Base-by-base conservation (phyloP, 2,888 invertebrate genomes). In the Schrankia costaestrigalis region DNA sequence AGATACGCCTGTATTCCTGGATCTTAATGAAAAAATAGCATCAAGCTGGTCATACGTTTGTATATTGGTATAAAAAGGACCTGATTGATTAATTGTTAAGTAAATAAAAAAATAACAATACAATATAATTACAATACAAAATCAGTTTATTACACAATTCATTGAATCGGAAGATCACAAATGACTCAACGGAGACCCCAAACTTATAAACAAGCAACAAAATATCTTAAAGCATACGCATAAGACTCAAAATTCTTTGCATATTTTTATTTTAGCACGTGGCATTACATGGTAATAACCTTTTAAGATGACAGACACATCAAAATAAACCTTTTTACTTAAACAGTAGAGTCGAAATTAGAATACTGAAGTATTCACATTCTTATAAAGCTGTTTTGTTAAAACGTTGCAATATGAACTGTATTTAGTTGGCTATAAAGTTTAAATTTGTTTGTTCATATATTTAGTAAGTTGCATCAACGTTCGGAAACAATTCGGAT, bases 401-500 rank as follows among this genome's bases (percentile, higher is more conserved):
- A n/a, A n/a, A n/a, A n/a, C n/a, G n/a, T n/a, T n/a, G n/a, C n/a
- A n/a, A n/a, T n/a, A n/a, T n/a, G n/a, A n/a, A n/a, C n/a, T n/a
- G n/a, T n/a, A n/a, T n/a, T 17, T 0, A 0, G 0, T 3, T 3
- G 0, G 1, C 1, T 1, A 23, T 33, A 38, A 17, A 11, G 43
- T 40, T 26, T n/a, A 26, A 27, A 40, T 12, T 55, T 6, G 2
- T 30, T 15, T 31, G 12, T 4, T 6, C 7, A 17, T n/a, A 14
- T 14, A 18, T 27, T 3, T 10, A n/a, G 5, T 24, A 17, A 34
- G 27, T 18, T 32, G 12, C 29, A 29, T 8, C 13, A 10, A 9
- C 27, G 15, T n/a, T 11, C 15, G 34, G 37, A 55, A 46, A 26
- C 22, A 13, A 43, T 50, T 53, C 44, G 56, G 56, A 55, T 51